Conservation (phyloP, 64 coral and sea anemone genomes). For the Stichodactyla helianthus region DNA sequence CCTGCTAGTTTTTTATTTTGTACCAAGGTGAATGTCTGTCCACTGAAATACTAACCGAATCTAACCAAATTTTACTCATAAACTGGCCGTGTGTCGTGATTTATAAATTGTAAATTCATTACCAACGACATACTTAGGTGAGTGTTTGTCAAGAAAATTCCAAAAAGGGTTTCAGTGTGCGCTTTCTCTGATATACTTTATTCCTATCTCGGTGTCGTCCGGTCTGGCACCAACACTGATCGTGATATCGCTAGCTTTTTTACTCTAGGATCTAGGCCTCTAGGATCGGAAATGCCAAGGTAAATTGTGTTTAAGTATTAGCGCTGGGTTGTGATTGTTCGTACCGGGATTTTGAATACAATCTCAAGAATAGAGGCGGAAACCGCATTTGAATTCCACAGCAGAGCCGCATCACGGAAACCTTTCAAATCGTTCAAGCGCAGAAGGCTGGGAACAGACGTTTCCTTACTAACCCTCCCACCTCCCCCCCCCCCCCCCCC, state of each 20-base stretch:
- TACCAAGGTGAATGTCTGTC: background rate
- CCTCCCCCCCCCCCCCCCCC: no score
- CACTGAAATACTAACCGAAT: no score
- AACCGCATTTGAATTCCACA: background rate
- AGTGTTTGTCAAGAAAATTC: background rate
- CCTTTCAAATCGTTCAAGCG: background rate
- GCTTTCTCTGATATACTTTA: background rate
- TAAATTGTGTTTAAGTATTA: conserved; percentile 6
- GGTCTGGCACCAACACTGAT: background rate
- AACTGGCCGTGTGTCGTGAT: no score
- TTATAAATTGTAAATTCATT: no score
- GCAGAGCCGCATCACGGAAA: background rate
- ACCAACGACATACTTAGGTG: no score
- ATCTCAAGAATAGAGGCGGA: background rate
- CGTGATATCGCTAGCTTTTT: background rate
- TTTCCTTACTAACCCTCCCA: no score
- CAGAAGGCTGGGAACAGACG: background rate
- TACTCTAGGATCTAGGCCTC: background rate
- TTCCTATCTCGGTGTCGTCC: background rate
- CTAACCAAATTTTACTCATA: no score
- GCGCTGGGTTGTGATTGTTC: background rate
- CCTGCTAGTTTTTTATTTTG: background rate
- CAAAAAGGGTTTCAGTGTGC: background rate
- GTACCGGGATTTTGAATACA: background rate
- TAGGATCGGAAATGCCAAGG: background rate